Evolutionary conservation across 2,797 vertebrate species (phyloP).

Genomic region (Intellagama lesueurii): DNA sequence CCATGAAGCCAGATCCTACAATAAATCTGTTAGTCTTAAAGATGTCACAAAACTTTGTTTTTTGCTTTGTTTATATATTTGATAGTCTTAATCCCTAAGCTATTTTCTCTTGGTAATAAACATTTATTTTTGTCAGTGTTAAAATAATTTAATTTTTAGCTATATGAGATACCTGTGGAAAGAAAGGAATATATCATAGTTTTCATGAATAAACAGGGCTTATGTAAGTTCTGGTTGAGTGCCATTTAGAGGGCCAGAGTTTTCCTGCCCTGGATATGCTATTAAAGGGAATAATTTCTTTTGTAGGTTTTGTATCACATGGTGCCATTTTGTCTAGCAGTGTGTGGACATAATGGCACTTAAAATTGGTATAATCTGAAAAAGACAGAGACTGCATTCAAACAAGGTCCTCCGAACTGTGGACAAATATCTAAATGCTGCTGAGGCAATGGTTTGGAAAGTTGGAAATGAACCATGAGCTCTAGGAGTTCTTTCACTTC

Average conservation of each 20-base stretch:
- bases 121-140: slow-evolving; percentile 40
- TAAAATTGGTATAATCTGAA: not conserved
- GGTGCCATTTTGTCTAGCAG: no score
- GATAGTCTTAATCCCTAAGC: not conserved
- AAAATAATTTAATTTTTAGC: slow-evolving; percentile 8
- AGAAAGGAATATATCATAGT: slow-evolving; percentile 12
- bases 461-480: no score
- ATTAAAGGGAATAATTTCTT: no score
- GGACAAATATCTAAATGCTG: not conserved
- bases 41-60: no score
- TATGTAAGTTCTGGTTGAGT: not conserved
- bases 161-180: slow-evolving; percentile 11
- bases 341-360: no score
- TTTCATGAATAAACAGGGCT: not conserved
- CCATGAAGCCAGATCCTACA: no score
- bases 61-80: no score
- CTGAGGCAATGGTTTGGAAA: not conserved
- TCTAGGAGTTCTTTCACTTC: not conserved
- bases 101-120: slow-evolving; percentile 45
- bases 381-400: not conserved
- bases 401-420: not conserved
- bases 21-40: no score
- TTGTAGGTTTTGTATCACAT: no score
- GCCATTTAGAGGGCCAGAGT: no score
- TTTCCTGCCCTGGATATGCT: no score